A percentile compares a stretch with the other conserved stretches of the same genome.
Evolutionary conservation across 2,797 vertebrate genomes (phyloP).

Genomic region (Cossypha dichroa): DNA sequence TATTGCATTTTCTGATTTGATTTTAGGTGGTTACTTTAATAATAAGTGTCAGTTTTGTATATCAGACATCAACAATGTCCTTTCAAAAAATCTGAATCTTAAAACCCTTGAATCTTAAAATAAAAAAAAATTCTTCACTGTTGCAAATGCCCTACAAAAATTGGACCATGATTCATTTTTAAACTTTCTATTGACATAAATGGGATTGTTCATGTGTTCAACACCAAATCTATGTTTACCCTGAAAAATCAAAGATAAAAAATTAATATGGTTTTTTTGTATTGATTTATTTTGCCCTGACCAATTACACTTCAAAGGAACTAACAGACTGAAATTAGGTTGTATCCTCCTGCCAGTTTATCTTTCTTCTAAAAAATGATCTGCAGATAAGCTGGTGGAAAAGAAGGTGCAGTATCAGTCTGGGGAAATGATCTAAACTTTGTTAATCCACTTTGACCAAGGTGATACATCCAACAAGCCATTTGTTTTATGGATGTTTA

Average conservation of each 20-base stretch:
- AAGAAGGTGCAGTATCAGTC: background rate
- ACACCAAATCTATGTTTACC: background rate
- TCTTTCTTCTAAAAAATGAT: background rate
- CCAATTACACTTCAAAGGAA: background rate
- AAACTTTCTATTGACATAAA: background rate
- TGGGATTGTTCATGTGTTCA: background rate
- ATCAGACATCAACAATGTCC: background rate
- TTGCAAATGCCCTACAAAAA: background rate
- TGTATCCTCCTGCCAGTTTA: background rate
- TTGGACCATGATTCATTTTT: background rate
- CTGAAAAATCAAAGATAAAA: background rate
- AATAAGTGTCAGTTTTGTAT: background rate
- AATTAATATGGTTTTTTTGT: background rate
- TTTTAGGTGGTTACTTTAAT: background rate
- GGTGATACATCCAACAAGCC: background rate
- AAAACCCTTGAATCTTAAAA: background rate
- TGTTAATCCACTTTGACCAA: background rate
- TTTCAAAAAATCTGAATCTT: background rate
- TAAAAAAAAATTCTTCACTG: rapidly evolving
- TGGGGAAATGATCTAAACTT: background rate
- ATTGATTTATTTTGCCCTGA: background rate
- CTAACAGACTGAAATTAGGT: background rate
- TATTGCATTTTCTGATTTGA: background rate
- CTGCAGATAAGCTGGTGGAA: background rate
- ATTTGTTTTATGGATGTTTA: background rate